These are phyloP conservation scores for Candidula unifasciata DNA, from an alignment of 2,888 invertebrate species.

Conservation along the genomic window DNA sequence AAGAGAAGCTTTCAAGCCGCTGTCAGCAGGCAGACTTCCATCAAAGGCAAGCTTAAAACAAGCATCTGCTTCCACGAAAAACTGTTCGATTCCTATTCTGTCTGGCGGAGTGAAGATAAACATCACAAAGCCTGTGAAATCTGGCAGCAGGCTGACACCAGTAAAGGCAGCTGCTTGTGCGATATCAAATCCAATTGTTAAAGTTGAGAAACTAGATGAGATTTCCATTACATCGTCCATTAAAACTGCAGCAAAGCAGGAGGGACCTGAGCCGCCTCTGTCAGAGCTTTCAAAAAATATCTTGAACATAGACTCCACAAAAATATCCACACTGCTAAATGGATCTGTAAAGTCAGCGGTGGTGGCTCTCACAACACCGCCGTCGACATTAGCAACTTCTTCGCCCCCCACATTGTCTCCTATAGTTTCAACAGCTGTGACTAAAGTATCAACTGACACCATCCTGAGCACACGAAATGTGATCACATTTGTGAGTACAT, in stretches of 20 bases:
- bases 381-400: slow-evolving; percentile 14
- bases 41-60: slow-evolving; percentile 71
- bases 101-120: slow-evolving; percentile 57
- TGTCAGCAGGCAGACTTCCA: slow-evolving; percentile 51
- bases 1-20: slow-evolving; percentile 35
- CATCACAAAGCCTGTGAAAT: slow-evolving; percentile 55
- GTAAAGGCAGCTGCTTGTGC: slow-evolving; percentile 54
- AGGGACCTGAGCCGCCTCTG: background rate
- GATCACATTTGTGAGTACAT: slow-evolving; percentile 39
- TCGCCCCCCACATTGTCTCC: slow-evolving; percentile 17
- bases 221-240: background rate
- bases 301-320: slow-evolving; percentile 28
- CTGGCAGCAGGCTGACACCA: slow-evolving; percentile 53
- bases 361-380: slow-evolving; percentile 43
- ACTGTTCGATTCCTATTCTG: slow-evolving; percentile 23
- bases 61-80: slow-evolving; percentile 60
- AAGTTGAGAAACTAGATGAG: slow-evolving; percentile 72
- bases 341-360: slow-evolving; percentile 55
- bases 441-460: slow-evolving; percentile 51
- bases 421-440: slow-evolving; percentile 47
- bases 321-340: slow-evolving; percentile 54
- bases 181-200: slow-evolving; percentile 74
- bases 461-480: slow-evolving; percentile 41
- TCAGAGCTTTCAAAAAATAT: slow-evolving; percentile 22
- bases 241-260: background rate